Base-by-base conservation (phyloP, 2,113 vertebrate species). In the Notechis scutatus region DNA sequence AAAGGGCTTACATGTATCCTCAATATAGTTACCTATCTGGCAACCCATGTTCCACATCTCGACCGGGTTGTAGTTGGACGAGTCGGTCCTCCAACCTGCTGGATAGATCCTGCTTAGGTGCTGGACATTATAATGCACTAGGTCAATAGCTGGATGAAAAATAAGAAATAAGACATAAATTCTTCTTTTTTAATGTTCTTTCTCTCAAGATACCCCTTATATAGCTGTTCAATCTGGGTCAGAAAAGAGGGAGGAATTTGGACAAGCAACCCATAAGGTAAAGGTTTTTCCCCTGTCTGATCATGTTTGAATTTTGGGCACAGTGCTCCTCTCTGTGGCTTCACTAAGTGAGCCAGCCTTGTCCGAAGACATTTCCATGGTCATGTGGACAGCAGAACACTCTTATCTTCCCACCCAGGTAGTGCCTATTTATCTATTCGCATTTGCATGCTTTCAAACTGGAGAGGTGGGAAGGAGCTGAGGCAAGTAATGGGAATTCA, bases 61-160 rank as follows among this genome's bases (percentile, higher is more conserved):
- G 26, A 99, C 95, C 0, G 99, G 99, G 94, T 96, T 98, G 93
- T 99, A 99, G 97, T 99, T 99, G 91, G 99, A 99, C 0, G 99
- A 99, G 94, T 99, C 98, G 0, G 99, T 99, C 93, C 99, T 98
- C 97, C 98, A 97, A 90, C 99, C 99, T 0, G 98, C 98, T 0
- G 99, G 99, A 95, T 99, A 99, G 96, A 99, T 98, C 86, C 99
- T 97, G 94, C 98, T 99, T 93, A 99, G 97, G 92, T 99, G 99
- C 87, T 97, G 98, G 95, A 98, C 96, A 21, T 99, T 99, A 97
- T 99, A 98, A 89, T 97, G 98, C 57, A 98, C 97, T 91, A 97
- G 99, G 93, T 94, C 97, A 39, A 95, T 98, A 94, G 96, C 99
- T 99, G 45, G 0, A 20, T 14, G 14, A 21, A 64, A 21, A 57